Evolutionary conservation across 1,140 invertebrate genomes (phyloP).

Genomic region (Paracyclopina nana): DNA sequence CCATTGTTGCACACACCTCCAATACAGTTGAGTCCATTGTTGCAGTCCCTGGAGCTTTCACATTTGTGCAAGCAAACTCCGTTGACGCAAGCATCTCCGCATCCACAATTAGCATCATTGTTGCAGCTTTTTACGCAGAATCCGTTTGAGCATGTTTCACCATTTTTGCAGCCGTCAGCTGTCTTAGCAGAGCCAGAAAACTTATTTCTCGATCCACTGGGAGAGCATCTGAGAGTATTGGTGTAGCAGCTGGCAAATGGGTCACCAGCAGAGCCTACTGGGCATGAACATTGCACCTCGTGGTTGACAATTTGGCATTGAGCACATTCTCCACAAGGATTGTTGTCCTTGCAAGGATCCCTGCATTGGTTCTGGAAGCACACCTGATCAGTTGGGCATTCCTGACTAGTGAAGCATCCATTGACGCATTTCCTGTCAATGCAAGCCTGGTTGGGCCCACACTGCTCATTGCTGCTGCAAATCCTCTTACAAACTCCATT

Average conservation of each 20-base stretch:
- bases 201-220: too few relatives aligned
- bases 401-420: conserved; percentile 58
- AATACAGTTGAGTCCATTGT: conserved; percentile 38
- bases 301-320: conserved; percentile 59
- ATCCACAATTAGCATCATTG: conserved; percentile 44
- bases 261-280: conserved; percentile 53
- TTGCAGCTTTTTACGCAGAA: conserved; percentile 34
- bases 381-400: conserved; percentile 46
- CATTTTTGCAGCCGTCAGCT: conserved; percentile 20
- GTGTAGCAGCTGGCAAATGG: conserved; percentile 48
- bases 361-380: conserved; percentile 61
- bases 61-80: conserved; percentile 42
- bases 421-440: conserved; percentile 9
- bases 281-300: conserved; percentile 58
- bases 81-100: conserved; percentile 43
- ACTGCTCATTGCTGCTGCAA: not conserved
- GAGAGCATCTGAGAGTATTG: conserved; percentile 16
- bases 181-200: too few relatives aligned
- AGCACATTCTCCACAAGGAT: conserved; percentile 57
- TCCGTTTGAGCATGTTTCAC: conserved; percentile 23
- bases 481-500: conserved; percentile 21
- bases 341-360: conserved; percentile 50
- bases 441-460: not conserved
- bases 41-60: conserved; percentile 25
- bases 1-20: conserved; percentile 43